Conservation (phyloP, 2,888 invertebrate genomes). For the Watsonalla binaria region DNA sequence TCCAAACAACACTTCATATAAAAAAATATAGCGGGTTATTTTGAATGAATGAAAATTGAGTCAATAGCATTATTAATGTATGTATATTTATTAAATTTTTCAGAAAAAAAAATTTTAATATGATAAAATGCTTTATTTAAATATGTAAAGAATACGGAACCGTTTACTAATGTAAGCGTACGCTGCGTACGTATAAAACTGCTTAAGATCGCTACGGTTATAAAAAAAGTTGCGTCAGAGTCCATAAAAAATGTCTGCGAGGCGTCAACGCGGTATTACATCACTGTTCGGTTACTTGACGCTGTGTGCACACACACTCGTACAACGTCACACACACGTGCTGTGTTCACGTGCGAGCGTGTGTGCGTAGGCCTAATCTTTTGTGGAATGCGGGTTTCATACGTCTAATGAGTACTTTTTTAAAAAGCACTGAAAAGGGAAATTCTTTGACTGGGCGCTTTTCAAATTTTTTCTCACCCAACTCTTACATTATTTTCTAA, state of each 20-base stretch:
- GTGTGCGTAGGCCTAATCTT: constrained; percentile 66
- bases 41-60: too few species aligned
- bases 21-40: too few species aligned
- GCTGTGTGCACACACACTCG: constrained; percentile 36
- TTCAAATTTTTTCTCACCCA: constrained; percentile 33
- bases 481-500: constrained; percentile 8
- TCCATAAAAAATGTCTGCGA: constrained; percentile 76
- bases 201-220: constrained; percentile 54
- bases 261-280: constrained; percentile 72
- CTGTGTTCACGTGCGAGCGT: constrained; percentile 16
- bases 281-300: constrained; percentile 37
- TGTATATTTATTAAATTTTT: too few species aligned
- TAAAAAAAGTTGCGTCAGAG: constrained; percentile 76
- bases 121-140: background rate
- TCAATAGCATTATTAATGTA: too few species aligned
- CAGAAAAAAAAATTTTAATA: too few species aligned
- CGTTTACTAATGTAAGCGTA: constrained; percentile 13
- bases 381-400: constrained; percentile 73
- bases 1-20: background rate
- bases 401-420: constrained; percentile 68
- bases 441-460: constrained; percentile 47
- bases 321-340: constrained; percentile 22
- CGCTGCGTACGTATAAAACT: constrained; percentile 30
- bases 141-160: constrained; percentile 11
- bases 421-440: constrained; percentile 66